Conservation (phyloP, 1,140 invertebrate genomes). For the Lepeophtheirus salmonis region DNA sequence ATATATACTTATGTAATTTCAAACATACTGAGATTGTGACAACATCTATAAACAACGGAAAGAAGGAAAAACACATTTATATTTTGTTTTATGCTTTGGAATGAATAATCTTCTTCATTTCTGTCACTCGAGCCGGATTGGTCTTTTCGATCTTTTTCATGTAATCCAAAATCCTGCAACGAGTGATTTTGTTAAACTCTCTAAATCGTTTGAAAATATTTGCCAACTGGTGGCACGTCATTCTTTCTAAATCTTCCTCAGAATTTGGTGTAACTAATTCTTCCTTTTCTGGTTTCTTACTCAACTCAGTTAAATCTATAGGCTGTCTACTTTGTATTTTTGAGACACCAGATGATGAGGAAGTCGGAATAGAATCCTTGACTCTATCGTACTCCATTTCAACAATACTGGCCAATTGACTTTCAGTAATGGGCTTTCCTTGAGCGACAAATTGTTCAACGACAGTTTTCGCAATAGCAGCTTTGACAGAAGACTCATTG, state of each 20-base stretch:
- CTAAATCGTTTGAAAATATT: neutral
- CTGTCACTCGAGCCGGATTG: neutral
- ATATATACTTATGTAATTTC: no score
- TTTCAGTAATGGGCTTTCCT: neutral
- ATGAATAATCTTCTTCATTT: neutral
- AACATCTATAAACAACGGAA: no score
- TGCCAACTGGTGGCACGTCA: neutral
- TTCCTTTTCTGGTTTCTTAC: neutral
- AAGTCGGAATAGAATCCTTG: neutral
- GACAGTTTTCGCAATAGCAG: neutral
- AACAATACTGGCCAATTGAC: neutral
- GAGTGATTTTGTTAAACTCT: neutral
- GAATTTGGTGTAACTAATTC: neutral
- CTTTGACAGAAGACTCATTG: neutral
- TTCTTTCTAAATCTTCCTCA: neutral
- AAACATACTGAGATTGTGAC: no score
- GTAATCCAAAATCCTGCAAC: neutral
- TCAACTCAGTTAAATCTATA: neutral
- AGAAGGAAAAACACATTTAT: no score
- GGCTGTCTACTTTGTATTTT: neutral
- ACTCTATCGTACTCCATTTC: neutral
- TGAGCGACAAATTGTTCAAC: neutral
- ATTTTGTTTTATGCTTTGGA: neutral
- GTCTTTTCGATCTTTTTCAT: conserved; percentile 7
- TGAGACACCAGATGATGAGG: neutral